Base-by-base conservation (phyloP, 2,888 invertebrate species). In the Caprella mutica region DNA sequence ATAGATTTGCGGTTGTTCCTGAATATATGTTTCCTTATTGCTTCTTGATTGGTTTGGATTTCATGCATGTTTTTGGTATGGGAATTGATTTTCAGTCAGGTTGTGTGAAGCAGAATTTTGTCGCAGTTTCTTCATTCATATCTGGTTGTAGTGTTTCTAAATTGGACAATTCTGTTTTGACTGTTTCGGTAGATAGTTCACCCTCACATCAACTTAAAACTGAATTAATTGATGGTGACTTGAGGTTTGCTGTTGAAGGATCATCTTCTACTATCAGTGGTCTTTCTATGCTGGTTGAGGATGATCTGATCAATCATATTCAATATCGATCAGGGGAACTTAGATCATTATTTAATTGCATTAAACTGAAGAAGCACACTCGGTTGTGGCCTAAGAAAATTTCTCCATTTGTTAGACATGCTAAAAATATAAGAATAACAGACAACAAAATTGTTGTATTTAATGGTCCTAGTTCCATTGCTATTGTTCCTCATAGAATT, bases 1-100 rank as follows among this genome's bases (percentile, higher is more conserved):
- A n/a, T 17, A 40, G 5, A 5, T 40, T 40, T 40, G 40, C 40
- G 17, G 40, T 40, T 9, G 40, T 40, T 9, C 12, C 8, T 40
- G 17, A 40, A 19, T 40, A 6, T 8, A 21, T 40, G 40, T 40
- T 40, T 40, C 40, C 40, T 21, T 40, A 40, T 40, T 40, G 40
- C 40, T 40, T 40, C n/a, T 40, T 40, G 40, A n/a, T 40, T 19
- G 40, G 40, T 17, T n/a, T 40, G n/a, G 40, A 40, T 21, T 40
- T 40, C n/a, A 40, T 40, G 40, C 6, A 6, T 40, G n/a, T 5
- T n/a, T n/a, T n/a, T n/a, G n/a, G n/a, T n/a, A n/a, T n/a, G n/a
- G n/a, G n/a, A n/a, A n/a, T n/a, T n/a, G n/a, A n/a, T n/a, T n/a
- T n/a, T n/a, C n/a, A n/a, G n/a, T n/a, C n/a, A n/a, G n/a, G n/a